Evolutionary conservation across 1,140 invertebrate genomes (phyloP).

Genomic region (Heterodera schachtii): DNA sequence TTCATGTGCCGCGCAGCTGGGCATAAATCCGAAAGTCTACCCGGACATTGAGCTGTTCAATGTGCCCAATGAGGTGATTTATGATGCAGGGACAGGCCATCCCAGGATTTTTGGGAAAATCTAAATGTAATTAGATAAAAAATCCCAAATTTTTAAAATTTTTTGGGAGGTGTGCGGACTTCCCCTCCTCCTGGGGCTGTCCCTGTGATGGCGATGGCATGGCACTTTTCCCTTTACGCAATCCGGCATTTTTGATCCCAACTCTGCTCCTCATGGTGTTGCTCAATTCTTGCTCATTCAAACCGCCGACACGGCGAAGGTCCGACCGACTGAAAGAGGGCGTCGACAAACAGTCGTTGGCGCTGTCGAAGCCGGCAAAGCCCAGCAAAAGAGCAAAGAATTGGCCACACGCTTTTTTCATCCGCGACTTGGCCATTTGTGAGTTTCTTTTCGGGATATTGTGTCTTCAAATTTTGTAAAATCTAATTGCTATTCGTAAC

Average conservation of each 20-base stretch:
- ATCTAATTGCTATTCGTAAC: too few relatives aligned
- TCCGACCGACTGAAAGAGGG: background rate
- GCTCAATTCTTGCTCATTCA: background rate
- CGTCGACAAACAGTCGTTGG: background rate
- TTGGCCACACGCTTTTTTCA: constrained; percentile 9
- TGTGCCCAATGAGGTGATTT: background rate
- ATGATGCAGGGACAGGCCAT: too few relatives aligned
- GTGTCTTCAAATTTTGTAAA: too few relatives aligned
- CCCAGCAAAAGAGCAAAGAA: background rate
- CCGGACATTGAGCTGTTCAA: background rate
- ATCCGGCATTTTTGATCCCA: background rate
- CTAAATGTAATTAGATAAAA: too few relatives aligned
- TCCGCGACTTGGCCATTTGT: constrained; percentile 19
- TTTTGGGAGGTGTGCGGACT: too few relatives aligned
- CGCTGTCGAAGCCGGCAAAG: background rate
- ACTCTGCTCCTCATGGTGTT: background rate
- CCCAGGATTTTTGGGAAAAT: too few relatives aligned
- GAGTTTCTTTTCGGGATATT: background rate
- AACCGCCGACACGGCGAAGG: background rate
- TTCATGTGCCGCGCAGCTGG: background rate
- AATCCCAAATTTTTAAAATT: too few relatives aligned
- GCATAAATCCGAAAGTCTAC: background rate
- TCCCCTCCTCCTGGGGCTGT: too few relatives aligned
- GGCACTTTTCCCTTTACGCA: background rate
- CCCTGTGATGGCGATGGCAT: too few relatives aligned